Conservation (phyloP, 2,888 invertebrate genomes). For the Kuschelorhynchus macadamiae region DNA sequence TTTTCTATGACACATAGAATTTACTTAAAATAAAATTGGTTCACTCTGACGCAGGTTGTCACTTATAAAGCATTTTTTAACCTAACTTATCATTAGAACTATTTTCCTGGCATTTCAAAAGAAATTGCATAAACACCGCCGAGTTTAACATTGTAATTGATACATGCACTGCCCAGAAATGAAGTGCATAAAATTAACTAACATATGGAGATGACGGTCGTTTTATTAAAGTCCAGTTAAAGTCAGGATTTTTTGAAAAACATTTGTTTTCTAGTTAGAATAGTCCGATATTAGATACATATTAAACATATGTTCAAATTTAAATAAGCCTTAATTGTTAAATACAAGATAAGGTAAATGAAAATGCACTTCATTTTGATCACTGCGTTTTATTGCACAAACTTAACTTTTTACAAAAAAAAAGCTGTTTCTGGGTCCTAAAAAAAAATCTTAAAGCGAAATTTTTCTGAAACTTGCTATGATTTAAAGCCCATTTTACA, state of each 20-base stretch:
- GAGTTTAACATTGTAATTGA: constrained; percentile 13
- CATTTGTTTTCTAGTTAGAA: too few species aligned
- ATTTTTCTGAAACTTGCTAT: too few species aligned
- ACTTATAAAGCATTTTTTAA: constrained; percentile 60
- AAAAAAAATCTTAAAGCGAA: too few species aligned
- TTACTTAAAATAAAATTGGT: constrained; percentile 5
- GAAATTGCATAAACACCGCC: constrained; percentile 59
- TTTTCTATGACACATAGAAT: too few species aligned
- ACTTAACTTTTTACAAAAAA: constrained; percentile 7
- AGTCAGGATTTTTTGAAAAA: too few species aligned
- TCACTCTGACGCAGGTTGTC: constrained; percentile 63
- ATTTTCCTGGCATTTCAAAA: constrained; percentile 64
- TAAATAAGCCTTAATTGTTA: too few species aligned
- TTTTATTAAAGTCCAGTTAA: too few species aligned
- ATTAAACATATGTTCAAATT: too few species aligned
- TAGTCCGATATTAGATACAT: too few species aligned
- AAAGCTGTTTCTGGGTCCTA: constrained; percentile 13
- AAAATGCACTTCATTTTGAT: constrained; percentile 22
- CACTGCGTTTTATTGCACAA: constrained; percentile 32
- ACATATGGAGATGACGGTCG: not conserved
- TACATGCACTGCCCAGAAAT: constrained; percentile 13
- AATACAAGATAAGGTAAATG: too few species aligned
- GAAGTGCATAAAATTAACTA: constrained; percentile 3
- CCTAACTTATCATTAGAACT: constrained; percentile 65
- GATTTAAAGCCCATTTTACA: constrained; percentile 12